Conservation (phyloP, 2,888 invertebrate species). For the Macropis europaea region DNA sequence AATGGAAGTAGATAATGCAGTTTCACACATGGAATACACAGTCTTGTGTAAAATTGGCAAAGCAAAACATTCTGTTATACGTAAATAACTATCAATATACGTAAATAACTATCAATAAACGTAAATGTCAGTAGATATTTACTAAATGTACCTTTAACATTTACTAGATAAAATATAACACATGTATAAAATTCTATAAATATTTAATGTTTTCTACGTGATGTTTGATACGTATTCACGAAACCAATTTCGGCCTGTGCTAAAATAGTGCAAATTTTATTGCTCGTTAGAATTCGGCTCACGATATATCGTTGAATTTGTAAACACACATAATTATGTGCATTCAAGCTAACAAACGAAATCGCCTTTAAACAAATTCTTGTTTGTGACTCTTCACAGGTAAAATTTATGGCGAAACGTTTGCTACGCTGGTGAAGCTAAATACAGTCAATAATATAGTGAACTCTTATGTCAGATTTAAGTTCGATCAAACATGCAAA, state of each 20-base stretch:
- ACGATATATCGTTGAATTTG: not conserved
- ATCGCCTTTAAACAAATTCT: not conserved
- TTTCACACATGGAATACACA: too few species aligned
- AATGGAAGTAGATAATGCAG: too few species aligned
- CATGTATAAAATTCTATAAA: conserved; percentile 21
- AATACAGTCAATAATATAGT: not conserved
- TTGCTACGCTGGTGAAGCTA: not conserved
- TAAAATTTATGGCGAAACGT: not conserved
- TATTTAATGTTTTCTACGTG: conserved; percentile 17
- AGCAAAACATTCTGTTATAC: too few species aligned
- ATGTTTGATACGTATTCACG: conserved; percentile 26
- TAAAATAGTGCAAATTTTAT: not conserved
- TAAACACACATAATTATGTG: too few species aligned
- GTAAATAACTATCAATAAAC: too few species aligned
- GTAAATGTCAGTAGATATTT: too few species aligned
- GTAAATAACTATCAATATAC: too few species aligned
- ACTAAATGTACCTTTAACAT: too few species aligned
- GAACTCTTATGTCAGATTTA: not conserved
- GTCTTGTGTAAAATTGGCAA: too few species aligned
- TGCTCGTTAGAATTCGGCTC: conserved; percentile 2
- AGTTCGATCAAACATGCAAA: not conserved
- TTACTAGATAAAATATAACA: not conserved
- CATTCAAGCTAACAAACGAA: too few species aligned
- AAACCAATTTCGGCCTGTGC: conserved; percentile 4
- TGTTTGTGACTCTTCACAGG: not conserved